phyloP scores from a whole-genome alignment of 2,888 invertebrate species.

The Cantharis flavilabris region DNA sequence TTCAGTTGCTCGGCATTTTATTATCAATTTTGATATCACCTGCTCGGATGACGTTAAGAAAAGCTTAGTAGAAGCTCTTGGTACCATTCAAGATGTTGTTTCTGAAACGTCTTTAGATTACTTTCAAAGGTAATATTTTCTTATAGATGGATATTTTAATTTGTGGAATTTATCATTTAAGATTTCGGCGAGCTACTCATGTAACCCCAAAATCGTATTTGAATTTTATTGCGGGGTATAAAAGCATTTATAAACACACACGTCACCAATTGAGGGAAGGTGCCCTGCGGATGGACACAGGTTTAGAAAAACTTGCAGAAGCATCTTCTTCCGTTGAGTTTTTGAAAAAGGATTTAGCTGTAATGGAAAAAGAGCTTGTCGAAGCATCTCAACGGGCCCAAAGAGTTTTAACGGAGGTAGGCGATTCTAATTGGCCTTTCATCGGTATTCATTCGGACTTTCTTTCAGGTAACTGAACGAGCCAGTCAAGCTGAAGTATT shows the following conservation, averaged over 20 bases:
- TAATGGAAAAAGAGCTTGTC: conserved; percentile 93
- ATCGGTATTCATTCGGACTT: not conserved
- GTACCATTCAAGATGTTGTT: conserved; percentile 92
- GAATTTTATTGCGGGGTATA: conserved; percentile 94
- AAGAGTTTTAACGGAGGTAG: conserved; percentile 74
- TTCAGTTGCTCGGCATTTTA: conserved; percentile 89
- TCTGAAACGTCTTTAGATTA: conserved; percentile 83
- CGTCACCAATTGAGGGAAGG: conserved; percentile 88
- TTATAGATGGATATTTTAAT: not conserved
- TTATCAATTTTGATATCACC: conserved; percentile 86
- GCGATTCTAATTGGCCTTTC: not conserved
- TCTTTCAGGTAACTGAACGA: conserved; percentile 75
- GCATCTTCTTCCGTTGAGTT: conserved; percentile 93
- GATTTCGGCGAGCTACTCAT: conserved; percentile 91
- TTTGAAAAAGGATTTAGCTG: conserved; percentile 87
- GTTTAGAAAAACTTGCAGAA: conserved; percentile 91
- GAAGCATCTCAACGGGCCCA: conserved; percentile 93
- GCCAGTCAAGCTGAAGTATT: conserved; percentile 95
- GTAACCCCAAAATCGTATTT: conserved; percentile 97
- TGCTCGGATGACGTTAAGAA: conserved; percentile 82
- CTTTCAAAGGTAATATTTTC: conserved; percentile 67
- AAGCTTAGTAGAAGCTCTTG: conserved; percentile 86
- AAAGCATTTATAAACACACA: conserved; percentile 89
- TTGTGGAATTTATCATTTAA: conserved; percentile 33
- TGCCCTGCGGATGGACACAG: conserved; percentile 92